These are phyloP conservation scores for Odontothrips loti DNA, from an alignment of 2,888 invertebrate genomes.

Conservation along the genomic window DNA sequence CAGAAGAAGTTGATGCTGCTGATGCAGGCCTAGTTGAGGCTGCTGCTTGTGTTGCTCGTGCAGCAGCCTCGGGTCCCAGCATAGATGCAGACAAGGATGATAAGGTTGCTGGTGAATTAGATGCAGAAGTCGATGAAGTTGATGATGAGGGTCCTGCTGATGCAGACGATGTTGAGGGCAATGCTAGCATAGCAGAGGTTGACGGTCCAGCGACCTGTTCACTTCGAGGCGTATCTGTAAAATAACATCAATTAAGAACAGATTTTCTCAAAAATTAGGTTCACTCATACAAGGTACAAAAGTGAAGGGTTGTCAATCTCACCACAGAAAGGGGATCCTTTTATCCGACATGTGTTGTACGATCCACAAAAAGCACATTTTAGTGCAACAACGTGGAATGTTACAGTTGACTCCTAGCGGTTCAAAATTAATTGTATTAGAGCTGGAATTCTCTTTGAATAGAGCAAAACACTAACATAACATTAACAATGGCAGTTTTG, in stretches of 20 bases:
- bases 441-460: not conserved
- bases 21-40: not conserved
- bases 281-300: too few species aligned
- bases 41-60: not conserved
- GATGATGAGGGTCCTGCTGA: not conserved
- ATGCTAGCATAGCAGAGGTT: not conserved
- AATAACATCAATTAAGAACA: not conserved
- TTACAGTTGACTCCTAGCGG: slow-evolving; percentile 69
- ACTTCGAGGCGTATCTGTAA: not conserved
- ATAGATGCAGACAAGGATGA: not conserved
- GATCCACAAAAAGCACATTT: slow-evolving; percentile 85
- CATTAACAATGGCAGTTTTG: slow-evolving; percentile 33
- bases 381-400: slow-evolving; percentile 81
- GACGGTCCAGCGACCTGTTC: not conserved
- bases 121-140: not conserved
- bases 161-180: not conserved
- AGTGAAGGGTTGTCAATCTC: too few species aligned
- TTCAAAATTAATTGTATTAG: slow-evolving; percentile 35
- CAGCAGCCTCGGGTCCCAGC: not conserved
- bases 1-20: not conserved
- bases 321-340: slow-evolving; percentile 52
- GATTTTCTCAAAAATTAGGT: not conserved
- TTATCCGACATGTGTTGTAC: slow-evolving; percentile 81
- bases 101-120: not conserved
- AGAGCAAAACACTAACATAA: slow-evolving; percentile 4